phyloP scores from a whole-genome alignment of 2,113 vertebrate genomes.

The Trichechus manatus region DNA sequence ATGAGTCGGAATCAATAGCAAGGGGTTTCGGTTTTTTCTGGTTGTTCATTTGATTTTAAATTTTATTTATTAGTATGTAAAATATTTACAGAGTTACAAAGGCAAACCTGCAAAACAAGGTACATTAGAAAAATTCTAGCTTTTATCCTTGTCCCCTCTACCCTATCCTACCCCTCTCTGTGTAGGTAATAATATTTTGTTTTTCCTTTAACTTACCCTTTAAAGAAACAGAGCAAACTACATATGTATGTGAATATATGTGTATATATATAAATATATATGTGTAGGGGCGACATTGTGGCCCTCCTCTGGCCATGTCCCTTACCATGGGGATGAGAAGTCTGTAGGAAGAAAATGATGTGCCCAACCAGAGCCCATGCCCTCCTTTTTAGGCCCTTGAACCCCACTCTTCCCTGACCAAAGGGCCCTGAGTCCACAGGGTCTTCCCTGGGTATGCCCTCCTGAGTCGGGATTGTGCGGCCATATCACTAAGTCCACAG shows the following conservation, averaged over 20 bases:
- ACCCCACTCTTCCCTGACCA: background rate
- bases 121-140: background rate
- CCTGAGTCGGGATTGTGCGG: background rate
- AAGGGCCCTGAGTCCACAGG: too few relatives aligned
- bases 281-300: background rate
- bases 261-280: too few relatives aligned
- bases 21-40: too few relatives aligned
- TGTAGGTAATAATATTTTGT: constrained; percentile 5
- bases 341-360: background rate
- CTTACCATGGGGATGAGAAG: background rate
- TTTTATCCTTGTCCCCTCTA: too few relatives aligned
- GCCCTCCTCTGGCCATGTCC: background rate
- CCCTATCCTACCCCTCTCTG: background rate
- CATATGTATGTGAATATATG: background rate
- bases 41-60: background rate
- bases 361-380: background rate
- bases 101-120: background rate
- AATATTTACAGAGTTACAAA: constrained; percentile 7
- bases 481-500: background rate
- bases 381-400: background rate
- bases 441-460: background rate
- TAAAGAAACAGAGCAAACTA: background rate
- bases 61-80: background rate
- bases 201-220: background rate
- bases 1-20: too few relatives aligned